phyloP scores from a whole-genome alignment of 2,797 vertebrate species.

The Ataeniobius toweri region DNA sequence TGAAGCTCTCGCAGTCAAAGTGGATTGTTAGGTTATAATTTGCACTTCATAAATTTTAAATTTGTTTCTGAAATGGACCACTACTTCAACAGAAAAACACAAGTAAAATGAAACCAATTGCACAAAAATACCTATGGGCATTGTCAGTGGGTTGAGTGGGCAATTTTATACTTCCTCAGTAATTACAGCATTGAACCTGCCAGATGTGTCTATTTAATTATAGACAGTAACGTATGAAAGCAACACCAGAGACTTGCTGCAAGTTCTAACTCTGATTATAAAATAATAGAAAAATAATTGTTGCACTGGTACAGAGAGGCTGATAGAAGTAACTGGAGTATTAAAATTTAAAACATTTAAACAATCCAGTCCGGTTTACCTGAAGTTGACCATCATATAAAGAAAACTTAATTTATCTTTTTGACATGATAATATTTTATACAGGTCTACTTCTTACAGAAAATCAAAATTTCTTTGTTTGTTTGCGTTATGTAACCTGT shows the following conservation, averaged over 20 bases:
- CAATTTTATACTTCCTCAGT: slow-evolving; percentile 28
- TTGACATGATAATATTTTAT: not conserved
- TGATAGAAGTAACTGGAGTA: not conserved
- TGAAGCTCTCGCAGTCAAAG: not conserved
- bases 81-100: not conserved
- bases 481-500: not conserved
- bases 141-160: slow-evolving; percentile 21
- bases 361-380: no score
- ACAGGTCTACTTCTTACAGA: not conserved
- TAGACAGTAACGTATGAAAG: slow-evolving; percentile 8
- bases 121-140: slow-evolving; percentile 19
- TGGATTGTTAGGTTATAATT: slow-evolving; percentile 31
- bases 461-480: not conserved
- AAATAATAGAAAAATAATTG: not conserved
- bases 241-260: slow-evolving; percentile 1
- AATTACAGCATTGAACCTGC: slow-evolving; percentile 28
- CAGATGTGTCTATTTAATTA: slow-evolving; percentile 30
- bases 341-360: not conserved
- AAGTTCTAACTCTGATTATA: slow-evolving; percentile 6
- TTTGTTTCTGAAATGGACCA: slow-evolving; percentile 14
- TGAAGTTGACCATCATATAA: not conserved
- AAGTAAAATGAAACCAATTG: slow-evolving; percentile 9
- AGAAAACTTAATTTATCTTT: not conserved
- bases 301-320: not conserved
- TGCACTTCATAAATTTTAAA: slow-evolving; percentile 31